Base-by-base conservation (phyloP, 2,113 vertebrate genomes). In the Catharus fuscescens region DNA sequence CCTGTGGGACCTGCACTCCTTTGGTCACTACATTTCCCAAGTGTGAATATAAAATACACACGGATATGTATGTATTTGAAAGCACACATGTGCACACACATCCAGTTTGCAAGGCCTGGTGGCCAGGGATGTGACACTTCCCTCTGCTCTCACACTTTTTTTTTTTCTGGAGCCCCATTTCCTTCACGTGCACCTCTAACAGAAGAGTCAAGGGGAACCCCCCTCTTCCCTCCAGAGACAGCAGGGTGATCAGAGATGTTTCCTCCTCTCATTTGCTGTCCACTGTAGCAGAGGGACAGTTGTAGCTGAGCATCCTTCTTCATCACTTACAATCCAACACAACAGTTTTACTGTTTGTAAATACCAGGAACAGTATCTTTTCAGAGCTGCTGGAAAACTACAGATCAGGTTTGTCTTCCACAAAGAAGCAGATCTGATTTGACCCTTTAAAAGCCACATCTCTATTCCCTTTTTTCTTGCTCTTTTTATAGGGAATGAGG, bases 101-200 rank as follows among this genome's bases (percentile, higher is more conserved):
- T 12, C 6, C 40, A 13, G 4, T 45, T 36, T 15, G 5, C 77
- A 23, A 52, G 44, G 59, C 31, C 67, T 40, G 13, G 7, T 32
- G 16, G 25, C 42, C 80, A 72, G 15, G 28, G 67, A 12, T 2
- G 14, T 5, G 9, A 7, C 0, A 0, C 60, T 24, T 24, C 8
- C 5, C 38, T 38, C 38, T 0, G 1, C 38, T 53, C 50, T 36
- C 21, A 1, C 11, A 2, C 0, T 0, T 9, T 24, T 4, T 8
- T 38, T 36, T 36, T 47, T 62, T 28, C 52, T 28, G 10, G 12
- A 70, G 72, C 64, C 24, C 25, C 3, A 0, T 50, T 18, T 71
- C 29, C 26, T 10, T 17, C 42, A 7, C 3, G 0, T 0, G 0
- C 1, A 42, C n/a, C 70, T n/a, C 64, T 24, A 70, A 18, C 18